phyloP scores from a whole-genome alignment of 2,797 vertebrate genomes.

The Anabacerthia variegaticeps region DNA sequence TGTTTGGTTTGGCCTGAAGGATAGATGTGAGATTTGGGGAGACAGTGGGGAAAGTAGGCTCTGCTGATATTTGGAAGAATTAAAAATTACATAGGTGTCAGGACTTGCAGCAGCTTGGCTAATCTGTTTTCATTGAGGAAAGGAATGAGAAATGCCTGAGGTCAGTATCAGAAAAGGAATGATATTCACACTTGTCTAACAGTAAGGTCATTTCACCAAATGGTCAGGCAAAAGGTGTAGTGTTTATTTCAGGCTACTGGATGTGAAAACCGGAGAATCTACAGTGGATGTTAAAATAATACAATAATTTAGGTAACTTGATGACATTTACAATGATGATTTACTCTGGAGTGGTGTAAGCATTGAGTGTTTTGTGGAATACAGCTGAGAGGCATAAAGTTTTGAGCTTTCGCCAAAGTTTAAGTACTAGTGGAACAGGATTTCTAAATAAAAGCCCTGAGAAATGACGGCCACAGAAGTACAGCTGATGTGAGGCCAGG shows the following conservation, averaged over 20 bases:
- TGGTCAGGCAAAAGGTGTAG: background rate
- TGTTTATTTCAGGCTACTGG: background rate
- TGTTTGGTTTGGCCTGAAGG: background rate
- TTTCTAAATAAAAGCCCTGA: background rate
- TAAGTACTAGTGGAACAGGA: background rate
- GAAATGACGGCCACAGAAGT: background rate
- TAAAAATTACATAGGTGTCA: background rate
- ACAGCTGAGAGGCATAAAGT: background rate
- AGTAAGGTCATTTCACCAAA: background rate
- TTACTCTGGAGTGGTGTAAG: background rate
- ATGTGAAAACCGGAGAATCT: background rate
- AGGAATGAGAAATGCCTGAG: background rate
- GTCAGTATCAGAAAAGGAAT: background rate
- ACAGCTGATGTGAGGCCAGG: background rate
- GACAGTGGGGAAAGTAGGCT: background rate
- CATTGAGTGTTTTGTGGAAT: background rate
- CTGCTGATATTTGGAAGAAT: background rate
- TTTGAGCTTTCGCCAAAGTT: conserved; percentile 22
- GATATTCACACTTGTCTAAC: background rate
- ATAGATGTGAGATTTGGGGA: background rate
- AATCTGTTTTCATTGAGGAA: background rate
- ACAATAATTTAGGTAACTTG: background rate
- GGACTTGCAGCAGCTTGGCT: background rate
- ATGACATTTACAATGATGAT: background rate
- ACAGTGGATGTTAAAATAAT: background rate